Evolutionary conservation across 1,140 invertebrate genomes (phyloP), one percentile per base, ranked within the genome.

Genomic region (Charaxes varanes): DNA sequence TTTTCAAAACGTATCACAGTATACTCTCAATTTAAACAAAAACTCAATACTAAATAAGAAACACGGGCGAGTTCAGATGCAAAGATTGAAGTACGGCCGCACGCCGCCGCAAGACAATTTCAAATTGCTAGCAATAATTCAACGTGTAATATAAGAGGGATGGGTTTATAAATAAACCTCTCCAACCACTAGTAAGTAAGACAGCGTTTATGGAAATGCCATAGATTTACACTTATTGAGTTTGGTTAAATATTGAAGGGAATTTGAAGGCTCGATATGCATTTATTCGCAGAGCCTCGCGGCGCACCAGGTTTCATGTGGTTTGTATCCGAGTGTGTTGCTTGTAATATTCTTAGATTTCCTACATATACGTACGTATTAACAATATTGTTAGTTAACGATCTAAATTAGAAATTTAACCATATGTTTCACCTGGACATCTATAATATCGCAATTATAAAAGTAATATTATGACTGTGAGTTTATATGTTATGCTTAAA

Each of bases 41-140:
- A 41, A 33, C 28, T 40, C 18, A 31, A 47, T 33, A 37, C 42
- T 47, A 41, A 51, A 46, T 19, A 42, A 42, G 31, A 28, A 50
- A 56, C 50, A 61, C 40, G 31, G 47, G 26, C 36, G 31, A 17
- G 41, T 24, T 42, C 40, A 34, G 40, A 43, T 40, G 40, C 7
- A 23, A 35, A 38, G 35, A 34, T 38, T 55, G 33, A 46, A 54
- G 44, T 47, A 53, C 42, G 47, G 26, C 30, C 21, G 42, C 54
- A 43, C 41, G 42, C 51, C 52, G 59, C 66, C 74, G 60, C 67
- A 62, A 79, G 74, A 76, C 71, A 73, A 68, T 68, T 69, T 72
- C 65, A 68, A 73, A 76, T 76, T 67, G 69, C 67, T 44, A 53
- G 57, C 56, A 59, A 79, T 79, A 79, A 72, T 70, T 79, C 63